A percentile compares a stretch with the other conserved stretches of the same genome.
These are phyloP conservation scores for Neostethus bicornis DNA, from an alignment of 2,797 vertebrate species.

Conservation along the genomic window DNA sequence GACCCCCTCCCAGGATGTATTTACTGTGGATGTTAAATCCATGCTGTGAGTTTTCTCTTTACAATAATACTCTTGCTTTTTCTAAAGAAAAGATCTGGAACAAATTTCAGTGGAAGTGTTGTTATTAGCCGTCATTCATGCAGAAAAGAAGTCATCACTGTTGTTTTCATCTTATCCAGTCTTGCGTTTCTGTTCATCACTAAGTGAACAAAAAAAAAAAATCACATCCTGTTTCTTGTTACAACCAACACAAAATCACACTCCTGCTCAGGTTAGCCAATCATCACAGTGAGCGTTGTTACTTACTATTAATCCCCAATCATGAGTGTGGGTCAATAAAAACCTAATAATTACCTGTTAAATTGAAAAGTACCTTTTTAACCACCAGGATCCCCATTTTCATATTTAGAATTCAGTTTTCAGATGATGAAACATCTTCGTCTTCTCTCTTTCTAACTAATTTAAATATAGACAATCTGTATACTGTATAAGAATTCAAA, in stretches of 20 bases:
- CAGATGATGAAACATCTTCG: too few relatives aligned
- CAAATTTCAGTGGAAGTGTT: slow-evolving; percentile 1
- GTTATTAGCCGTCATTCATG: slow-evolving; percentile 16
- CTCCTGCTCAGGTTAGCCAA: background rate
- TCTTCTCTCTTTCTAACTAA: too few relatives aligned
- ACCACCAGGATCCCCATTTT: too few relatives aligned
- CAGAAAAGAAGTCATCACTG: slow-evolving; percentile 33
- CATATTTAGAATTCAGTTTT: too few relatives aligned
- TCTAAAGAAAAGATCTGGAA: background rate
- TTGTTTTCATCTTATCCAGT: background rate
- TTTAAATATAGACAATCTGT: too few relatives aligned
- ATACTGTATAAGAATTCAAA: too few relatives aligned
- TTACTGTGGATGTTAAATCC: background rate
- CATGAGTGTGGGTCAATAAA: background rate
- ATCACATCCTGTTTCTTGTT: background rate
- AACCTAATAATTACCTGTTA: background rate
- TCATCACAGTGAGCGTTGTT: background rate
- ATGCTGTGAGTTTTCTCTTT: background rate
- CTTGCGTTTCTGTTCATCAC: background rate
- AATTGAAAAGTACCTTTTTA: too few relatives aligned
- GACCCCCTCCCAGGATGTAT: slow-evolving; percentile 1
- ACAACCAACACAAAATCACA: background rate
- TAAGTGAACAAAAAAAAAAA: background rate
- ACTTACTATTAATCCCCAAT: background rate
- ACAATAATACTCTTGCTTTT: background rate